A percentile compares a stretch with the other conserved stretches of the same genome.
phyloP scores from a whole-genome alignment of 1,140 invertebrate species.

The Galendromus occidentalis region DNA sequence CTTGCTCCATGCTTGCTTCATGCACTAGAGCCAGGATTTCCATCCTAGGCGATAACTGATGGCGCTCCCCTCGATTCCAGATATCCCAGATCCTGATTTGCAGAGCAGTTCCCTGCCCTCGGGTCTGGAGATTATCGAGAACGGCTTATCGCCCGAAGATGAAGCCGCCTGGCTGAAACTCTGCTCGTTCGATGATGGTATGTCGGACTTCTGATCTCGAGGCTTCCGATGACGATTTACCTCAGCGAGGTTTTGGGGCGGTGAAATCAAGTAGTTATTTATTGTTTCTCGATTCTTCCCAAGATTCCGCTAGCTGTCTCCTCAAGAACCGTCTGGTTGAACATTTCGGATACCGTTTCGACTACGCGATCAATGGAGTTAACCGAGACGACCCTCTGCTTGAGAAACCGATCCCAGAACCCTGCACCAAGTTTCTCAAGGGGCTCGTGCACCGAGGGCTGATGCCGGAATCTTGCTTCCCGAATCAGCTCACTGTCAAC shows the following conservation, averaged over 20 bases:
- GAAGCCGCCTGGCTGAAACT: background rate
- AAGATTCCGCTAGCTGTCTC: background rate
- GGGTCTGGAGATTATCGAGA: background rate
- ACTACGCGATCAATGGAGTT: conserved; percentile 71
- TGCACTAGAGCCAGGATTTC: no score
- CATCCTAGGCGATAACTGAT: no score
- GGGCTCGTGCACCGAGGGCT: conserved; percentile 34
- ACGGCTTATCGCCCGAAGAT: background rate
- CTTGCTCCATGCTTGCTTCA: no score
- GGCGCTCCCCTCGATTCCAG: no score
- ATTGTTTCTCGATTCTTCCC: background rate
- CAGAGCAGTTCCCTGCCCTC: background rate
- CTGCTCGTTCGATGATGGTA: background rate
- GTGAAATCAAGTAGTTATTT: background rate
- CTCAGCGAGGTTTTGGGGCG: background rate
- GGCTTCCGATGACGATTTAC: no score
- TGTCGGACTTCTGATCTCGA: background rate
- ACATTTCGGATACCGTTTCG: conserved; percentile 85
- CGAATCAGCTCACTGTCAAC: conserved; percentile 85
- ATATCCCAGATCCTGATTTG: background rate
- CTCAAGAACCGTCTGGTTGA: conserved; percentile 70
- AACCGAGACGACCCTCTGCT: conserved; percentile 44
- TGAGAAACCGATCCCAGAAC: conserved; percentile 42
- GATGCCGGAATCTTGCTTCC: conserved; percentile 28
- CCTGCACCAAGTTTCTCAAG: conserved; percentile 43